Conservation (phyloP, 2,888 invertebrate genomes). For the Drosophila infuscata region DNA sequence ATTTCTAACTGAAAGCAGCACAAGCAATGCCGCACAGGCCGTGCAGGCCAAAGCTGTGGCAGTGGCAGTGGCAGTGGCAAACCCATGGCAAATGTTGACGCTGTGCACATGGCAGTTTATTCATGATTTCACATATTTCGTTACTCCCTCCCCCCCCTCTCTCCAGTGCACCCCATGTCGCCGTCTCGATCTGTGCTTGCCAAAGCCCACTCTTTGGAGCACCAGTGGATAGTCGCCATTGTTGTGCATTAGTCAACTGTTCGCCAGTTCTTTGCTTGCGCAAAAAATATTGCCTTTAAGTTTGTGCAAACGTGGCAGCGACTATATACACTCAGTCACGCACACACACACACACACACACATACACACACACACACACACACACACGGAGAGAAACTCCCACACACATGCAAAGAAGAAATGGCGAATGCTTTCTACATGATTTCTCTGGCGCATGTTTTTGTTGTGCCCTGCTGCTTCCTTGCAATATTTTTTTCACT, state of each 20-base stretch:
- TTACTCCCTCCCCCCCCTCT: neutral
- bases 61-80: constrained; percentile 16
- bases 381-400: neutral
- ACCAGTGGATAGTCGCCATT: constrained; percentile 46
- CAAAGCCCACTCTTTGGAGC: constrained; percentile 4
- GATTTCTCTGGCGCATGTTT: constrained; percentile 69
- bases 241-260: constrained; percentile 69
- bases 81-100: constrained; percentile 57
- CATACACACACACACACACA: neutral
- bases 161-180: neutral
- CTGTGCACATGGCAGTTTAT: constrained; percentile 81
- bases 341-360: constrained; percentile 20
- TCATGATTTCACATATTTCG: constrained; percentile 82
- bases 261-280: constrained; percentile 56
- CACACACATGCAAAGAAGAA: constrained; percentile 21
- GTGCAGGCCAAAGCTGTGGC: constrained; percentile 1
- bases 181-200: constrained; percentile 3
- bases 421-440: constrained; percentile 67
- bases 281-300: constrained; percentile 73
- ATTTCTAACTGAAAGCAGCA: constrained; percentile 6
- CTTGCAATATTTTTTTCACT: constrained; percentile 59
- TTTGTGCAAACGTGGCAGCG: constrained; percentile 63
- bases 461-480: constrained; percentile 52
- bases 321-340: constrained; percentile 32
- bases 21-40: neutral